Percentiles rank a stretch among this genome's conserved stretches.
phyloP scores from a whole-genome alignment of 2,797 vertebrate species.

The Phataginus tricuspis region DNA sequence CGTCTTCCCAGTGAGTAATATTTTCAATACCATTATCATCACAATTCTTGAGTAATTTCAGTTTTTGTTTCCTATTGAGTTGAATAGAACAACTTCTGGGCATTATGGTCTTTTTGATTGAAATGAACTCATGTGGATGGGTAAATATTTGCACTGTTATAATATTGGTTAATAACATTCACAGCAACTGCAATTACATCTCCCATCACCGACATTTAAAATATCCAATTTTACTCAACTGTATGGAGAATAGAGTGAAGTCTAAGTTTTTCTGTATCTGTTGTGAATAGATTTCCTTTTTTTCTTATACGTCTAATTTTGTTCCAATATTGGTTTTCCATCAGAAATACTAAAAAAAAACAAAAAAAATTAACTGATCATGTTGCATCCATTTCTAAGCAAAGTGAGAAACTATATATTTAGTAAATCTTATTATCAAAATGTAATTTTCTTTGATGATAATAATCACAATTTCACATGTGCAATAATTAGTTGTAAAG shows the following conservation, averaged over 20 bases:
- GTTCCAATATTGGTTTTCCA: background rate
- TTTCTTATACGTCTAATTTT: background rate
- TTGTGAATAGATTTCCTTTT: background rate
- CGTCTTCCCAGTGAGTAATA: background rate
- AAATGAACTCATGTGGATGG: slow-evolving; percentile 60
- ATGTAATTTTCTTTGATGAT: background rate
- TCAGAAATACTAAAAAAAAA: background rate
- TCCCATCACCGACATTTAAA: slow-evolving; percentile 31
- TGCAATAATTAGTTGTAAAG: background rate
- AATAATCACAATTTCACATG: background rate
- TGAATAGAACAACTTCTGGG: slow-evolving; percentile 60
- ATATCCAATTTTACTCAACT: slow-evolving; percentile 44
- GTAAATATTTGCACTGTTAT: slow-evolving; percentile 69
- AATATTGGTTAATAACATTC: slow-evolving; percentile 57
- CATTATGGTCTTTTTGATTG: slow-evolving; percentile 69
- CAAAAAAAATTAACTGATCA: background rate
- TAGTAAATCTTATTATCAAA: background rate
- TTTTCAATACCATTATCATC: slow-evolving; percentile 40
- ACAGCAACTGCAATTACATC: slow-evolving; percentile 25
- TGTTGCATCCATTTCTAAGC: background rate
- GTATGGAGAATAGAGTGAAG: background rate
- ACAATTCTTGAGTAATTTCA: slow-evolving; percentile 72
- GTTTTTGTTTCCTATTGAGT: slow-evolving; percentile 41
- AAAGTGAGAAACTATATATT: background rate
- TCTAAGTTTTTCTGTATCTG: no score